Evolutionary conservation across 2,888 invertebrate species (phyloP).

Genomic region (Mylabris sibirica): DNA sequence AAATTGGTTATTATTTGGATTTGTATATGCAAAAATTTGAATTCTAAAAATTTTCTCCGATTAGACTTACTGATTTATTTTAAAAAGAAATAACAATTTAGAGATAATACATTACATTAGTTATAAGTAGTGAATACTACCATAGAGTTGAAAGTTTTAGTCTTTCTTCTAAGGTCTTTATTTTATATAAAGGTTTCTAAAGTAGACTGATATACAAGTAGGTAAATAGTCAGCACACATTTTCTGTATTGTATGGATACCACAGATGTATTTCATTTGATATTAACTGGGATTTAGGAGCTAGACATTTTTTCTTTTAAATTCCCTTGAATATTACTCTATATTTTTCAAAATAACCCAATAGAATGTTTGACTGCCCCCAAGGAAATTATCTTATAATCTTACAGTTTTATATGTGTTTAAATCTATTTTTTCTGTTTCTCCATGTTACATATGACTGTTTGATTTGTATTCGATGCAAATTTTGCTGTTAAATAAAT

Average conservation of each 20-base stretch:
- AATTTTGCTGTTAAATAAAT: not conserved
- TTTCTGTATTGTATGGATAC: conserved; percentile 14
- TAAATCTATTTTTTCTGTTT: too few relatives aligned
- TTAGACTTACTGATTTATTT: not conserved
- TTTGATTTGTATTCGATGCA: too few relatives aligned
- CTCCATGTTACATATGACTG: too few relatives aligned
- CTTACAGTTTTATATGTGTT: not conserved
- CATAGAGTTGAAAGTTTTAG: not conserved
- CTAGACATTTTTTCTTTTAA: conserved; percentile 22
- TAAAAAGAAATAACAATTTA: not conserved
- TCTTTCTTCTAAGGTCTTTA: conserved; percentile 9
- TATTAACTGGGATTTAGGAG: conserved; percentile 24
- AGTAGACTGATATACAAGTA: conserved; percentile 13
- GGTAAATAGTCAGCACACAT: conserved; percentile 3
- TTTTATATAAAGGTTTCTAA: conserved; percentile 30
- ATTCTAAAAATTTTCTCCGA: too few relatives aligned
- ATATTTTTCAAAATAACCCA: conserved; percentile 28
- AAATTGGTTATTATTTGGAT: conserved; percentile 4
- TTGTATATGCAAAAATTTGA: not conserved
- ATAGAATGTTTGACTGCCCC: conserved; percentile 28
- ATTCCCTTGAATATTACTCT: conserved; percentile 28
- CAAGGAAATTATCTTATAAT: conserved; percentile 28
- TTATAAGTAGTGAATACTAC: not conserved
- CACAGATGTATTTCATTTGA: conserved; percentile 24
- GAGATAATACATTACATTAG: not conserved